A percentile compares a stretch with the other conserved stretches of the same genome.
phyloP scores from a whole-genome alignment of 2,797 vertebrate genomes.

The Scomberomorus guttatus region DNA sequence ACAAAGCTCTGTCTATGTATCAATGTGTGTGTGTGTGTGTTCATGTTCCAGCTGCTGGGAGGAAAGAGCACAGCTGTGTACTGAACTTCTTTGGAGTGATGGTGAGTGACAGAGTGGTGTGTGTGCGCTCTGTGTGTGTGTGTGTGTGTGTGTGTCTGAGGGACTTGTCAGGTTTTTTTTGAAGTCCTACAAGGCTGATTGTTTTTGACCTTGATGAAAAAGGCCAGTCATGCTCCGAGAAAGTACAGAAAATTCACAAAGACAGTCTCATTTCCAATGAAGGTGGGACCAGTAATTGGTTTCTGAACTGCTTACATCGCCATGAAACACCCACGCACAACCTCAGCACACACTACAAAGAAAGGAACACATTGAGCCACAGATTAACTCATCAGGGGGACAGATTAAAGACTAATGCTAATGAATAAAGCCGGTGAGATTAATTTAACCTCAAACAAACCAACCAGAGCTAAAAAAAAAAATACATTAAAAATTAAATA shows the following conservation, averaged over 20 bases:
- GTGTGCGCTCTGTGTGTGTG: background rate
- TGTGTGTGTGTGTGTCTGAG: background rate
- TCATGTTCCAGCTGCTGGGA: conserved; percentile 50
- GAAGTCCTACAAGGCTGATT: conserved; percentile 1
- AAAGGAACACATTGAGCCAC: background rate
- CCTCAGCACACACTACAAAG: background rate
- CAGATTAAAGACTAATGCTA: conserved; percentile 31
- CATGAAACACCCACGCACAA: background rate
- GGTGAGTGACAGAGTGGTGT: background rate
- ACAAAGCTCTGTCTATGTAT: conserved; percentile 39
- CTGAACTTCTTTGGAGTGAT: conserved; percentile 35
- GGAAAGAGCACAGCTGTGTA: conserved; percentile 61
- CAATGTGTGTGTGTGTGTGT: conserved; percentile 33
- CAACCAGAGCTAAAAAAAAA: background rate
- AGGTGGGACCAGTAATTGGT: background rate
- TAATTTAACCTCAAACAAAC: conserved; percentile 27
- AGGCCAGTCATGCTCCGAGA: background rate
- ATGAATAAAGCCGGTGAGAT: conserved; percentile 29
- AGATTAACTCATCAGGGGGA: conserved; percentile 23
- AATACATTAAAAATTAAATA: background rate
- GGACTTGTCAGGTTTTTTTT: background rate
- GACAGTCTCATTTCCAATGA: conserved; percentile 5
- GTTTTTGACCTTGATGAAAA: conserved; percentile 14
- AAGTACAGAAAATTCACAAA: background rate
- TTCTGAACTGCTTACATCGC: background rate